A percentile compares a stretch with the other conserved stretches of the same genome.
Conservation (phyloP, 2,888 invertebrate genomes). For the Drosophila atroscutellata region DNA sequence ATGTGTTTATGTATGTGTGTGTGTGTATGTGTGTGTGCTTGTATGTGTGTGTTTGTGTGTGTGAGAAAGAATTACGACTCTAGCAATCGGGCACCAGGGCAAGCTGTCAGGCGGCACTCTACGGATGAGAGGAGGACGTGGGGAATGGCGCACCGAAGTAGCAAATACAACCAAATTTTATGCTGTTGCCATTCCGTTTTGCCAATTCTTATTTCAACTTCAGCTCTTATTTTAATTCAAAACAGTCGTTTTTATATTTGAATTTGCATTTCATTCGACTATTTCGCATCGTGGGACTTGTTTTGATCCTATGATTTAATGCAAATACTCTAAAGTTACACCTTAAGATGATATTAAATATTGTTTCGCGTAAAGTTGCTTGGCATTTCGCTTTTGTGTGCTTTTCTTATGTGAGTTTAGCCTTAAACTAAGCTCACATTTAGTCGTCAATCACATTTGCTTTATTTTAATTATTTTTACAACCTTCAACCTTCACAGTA, state of each 20-base stretch:
- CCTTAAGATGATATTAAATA: background rate
- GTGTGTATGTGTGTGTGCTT: constrained; percentile 19
- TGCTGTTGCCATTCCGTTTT: constrained; percentile 73
- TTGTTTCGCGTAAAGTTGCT: background rate
- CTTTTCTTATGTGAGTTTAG: background rate
- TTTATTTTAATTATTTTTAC: background rate
- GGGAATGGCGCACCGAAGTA: constrained; percentile 41
- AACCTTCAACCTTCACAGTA: background rate
- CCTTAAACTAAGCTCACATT: background rate
- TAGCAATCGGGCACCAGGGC: constrained; percentile 59
- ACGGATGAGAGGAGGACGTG: background rate
- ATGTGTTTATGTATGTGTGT: constrained; percentile 28
- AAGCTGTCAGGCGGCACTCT: constrained; percentile 29
- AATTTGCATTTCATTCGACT: constrained; percentile 47
- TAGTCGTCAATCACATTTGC: background rate
- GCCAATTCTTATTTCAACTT: constrained; percentile 68
- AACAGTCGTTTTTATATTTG: constrained; percentile 59
- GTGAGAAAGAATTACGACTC: constrained; percentile 68
- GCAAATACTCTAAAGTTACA: constrained; percentile 10
- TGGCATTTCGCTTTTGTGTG: background rate
- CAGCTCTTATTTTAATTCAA: constrained; percentile 63
- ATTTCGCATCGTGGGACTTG: constrained; percentile 9
- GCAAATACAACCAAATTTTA: constrained; percentile 63
- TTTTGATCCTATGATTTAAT: constrained; percentile 3
- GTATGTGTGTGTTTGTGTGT: constrained; percentile 30